A percentile compares a stretch with the other conserved stretches of the same genome.
Evolutionary conservation across 23 tunicate genomes (phyloP).

Genomic region (Trididemnum nubilum): DNA sequence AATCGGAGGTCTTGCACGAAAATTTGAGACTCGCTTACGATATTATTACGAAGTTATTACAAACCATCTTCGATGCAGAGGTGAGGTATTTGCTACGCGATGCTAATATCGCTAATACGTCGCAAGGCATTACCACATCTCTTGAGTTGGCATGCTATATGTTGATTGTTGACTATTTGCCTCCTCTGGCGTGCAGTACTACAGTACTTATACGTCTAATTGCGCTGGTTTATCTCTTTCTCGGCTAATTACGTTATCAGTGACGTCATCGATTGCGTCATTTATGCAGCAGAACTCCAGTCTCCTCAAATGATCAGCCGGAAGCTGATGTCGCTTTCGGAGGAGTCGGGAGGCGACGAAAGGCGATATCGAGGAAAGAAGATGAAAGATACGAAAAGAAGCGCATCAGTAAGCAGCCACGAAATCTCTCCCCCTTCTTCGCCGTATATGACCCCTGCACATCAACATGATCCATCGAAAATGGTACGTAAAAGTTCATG

Average conservation of each 20-base stretch:
- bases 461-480: neutral
- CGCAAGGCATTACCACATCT: too few species aligned
- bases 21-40: too few species aligned
- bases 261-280: neutral
- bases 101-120: too few species aligned
- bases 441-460: slow-evolving; percentile 44
- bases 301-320: slow-evolving; percentile 70
- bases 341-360: slow-evolving; percentile 55
- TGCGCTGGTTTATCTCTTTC: too few species aligned
- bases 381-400: slow-evolving; percentile 27
- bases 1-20: too few species aligned
- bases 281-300: slow-evolving; percentile 44
- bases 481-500: neutral
- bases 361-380: slow-evolving; percentile 20
- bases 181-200: too few species aligned
- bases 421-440: slow-evolving; percentile 70
- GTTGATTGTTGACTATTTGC: too few species aligned
- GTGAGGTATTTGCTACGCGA: too few species aligned
- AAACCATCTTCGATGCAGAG: too few species aligned
- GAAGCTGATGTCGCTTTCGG: slow-evolving; percentile 84
- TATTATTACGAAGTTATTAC: too few species aligned
- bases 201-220: too few species aligned
- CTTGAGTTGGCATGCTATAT: too few species aligned
- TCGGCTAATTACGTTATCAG: neutral
- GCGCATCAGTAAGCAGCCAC: slow-evolving; percentile 69